Percentiles rank a stretch among this genome's conserved stretches.
Evolutionary conservation across 2,797 vertebrate species (phyloP).

Genomic region (Echiichthys vipera): DNA sequence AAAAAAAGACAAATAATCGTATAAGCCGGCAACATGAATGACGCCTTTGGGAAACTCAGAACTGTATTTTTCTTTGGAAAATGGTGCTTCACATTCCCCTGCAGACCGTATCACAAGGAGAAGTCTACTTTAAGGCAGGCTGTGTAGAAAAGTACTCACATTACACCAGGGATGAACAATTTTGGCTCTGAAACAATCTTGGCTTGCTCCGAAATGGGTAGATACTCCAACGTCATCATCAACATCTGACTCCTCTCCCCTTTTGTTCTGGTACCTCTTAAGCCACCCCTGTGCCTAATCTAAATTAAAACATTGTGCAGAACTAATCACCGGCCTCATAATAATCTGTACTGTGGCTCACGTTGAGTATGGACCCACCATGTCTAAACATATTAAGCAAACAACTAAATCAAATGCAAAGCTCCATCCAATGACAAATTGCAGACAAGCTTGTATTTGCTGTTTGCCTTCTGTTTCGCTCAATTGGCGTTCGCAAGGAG

Average conservation of each 20-base stretch:
- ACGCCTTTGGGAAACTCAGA: slow-evolving; percentile 25
- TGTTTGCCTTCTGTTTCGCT: slow-evolving; percentile 57
- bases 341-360: slow-evolving; percentile 38
- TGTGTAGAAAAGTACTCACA: slow-evolving; percentile 33
- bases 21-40: slow-evolving; percentile 26
- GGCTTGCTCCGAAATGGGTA: slow-evolving; percentile 31
- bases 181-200: slow-evolving; percentile 35
- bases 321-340: slow-evolving; percentile 35
- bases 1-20: slow-evolving; percentile 7
- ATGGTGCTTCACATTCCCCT: slow-evolving; percentile 41
- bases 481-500: slow-evolving; percentile 49
- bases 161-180: slow-evolving; percentile 45
- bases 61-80: slow-evolving; percentile 41
- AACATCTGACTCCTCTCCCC: background rate
- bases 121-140: slow-evolving; percentile 47
- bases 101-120: slow-evolving; percentile 35
- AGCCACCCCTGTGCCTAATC: slow-evolving; percentile 22
- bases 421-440: slow-evolving; percentile 58
- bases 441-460: slow-evolving; percentile 55
- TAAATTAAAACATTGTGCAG: slow-evolving; percentile 39
- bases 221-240: too few species aligned
- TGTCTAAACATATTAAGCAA: slow-evolving; percentile 62
- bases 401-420: slow-evolving; percentile 63
- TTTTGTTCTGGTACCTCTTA: slow-evolving; percentile 8
- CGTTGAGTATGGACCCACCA: slow-evolving; percentile 19